These are phyloP conservation scores for Whitmania pigra DNA, from an alignment of 1,140 invertebrate species.

Conservation along the genomic window DNA sequence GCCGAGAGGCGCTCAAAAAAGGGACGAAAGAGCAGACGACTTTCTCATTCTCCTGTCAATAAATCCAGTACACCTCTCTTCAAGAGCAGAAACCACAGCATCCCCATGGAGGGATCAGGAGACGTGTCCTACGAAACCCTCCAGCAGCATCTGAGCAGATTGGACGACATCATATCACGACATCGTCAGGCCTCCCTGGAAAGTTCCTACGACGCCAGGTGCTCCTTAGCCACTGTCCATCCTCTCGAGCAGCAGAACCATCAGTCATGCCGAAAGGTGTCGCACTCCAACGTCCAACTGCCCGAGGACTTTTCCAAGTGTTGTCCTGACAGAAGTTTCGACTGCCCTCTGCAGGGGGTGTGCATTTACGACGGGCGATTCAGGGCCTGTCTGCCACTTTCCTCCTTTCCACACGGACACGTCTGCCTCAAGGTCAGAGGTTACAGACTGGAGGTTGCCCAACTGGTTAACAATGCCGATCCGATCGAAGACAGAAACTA, in stretches of 20 bases:
- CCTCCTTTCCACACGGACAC: not conserved
- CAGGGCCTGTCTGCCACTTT: not conserved
- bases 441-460: constrained; percentile 9
- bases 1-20: too few relatives aligned
- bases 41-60: too few relatives aligned
- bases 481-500: too few relatives aligned
- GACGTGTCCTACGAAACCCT: not conserved
- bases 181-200: too few relatives aligned
- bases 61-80: too few relatives aligned
- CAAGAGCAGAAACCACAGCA: too few relatives aligned
- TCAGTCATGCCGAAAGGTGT: not conserved
- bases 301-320: not conserved
- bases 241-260: not conserved
- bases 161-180: not conserved
- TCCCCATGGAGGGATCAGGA: too few relatives aligned
- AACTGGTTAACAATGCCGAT: not conserved
- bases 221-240: too few relatives aligned
- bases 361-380: not conserved
- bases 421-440: not conserved
- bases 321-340: constrained; percentile 6
- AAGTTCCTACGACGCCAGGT: too few relatives aligned
- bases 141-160: constrained; percentile 9
- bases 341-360: not conserved
- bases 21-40: too few relatives aligned
- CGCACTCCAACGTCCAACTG: not conserved